Conservation (phyloP, 1,140 invertebrate genomes). For the Parapsyche elsis region DNA sequence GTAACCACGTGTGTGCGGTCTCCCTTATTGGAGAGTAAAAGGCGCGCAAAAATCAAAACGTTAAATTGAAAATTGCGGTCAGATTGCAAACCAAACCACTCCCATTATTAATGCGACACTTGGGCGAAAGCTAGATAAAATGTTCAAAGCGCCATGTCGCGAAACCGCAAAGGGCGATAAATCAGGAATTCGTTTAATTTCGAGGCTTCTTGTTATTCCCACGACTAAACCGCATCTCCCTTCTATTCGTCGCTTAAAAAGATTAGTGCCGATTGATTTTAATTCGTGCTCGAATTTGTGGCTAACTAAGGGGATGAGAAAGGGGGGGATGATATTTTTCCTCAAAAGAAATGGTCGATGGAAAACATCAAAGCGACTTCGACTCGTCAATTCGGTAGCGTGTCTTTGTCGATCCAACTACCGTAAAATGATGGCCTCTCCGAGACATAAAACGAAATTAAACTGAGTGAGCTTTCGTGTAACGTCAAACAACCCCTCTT, state of each 20-base stretch:
- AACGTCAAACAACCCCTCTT: not conserved
- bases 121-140: not conserved
- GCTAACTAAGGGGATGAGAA: not conserved
- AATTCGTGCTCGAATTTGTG: not conserved
- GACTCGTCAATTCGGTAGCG: no score
- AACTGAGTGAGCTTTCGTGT: not conserved
- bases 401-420: conserved; percentile 5
- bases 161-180: conserved; percentile 7
- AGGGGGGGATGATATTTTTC: no score
- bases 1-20: no score
- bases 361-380: not conserved
- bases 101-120: not conserved
- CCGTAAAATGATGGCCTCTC: not conserved
- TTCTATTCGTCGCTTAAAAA: not conserved
- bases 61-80: no score
- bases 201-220: not conserved
- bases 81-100: not conserved
- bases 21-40: no score
- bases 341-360: not conserved
- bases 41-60: no score
- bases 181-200: conserved; percentile 27
- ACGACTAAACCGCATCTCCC: not conserved
- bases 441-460: not conserved
- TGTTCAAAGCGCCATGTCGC: not conserved
- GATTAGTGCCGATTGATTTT: conserved; percentile 2